Evolutionary conservation across 1,140 invertebrate species (phyloP).

Genomic region (Drosophila virilis): DNA sequence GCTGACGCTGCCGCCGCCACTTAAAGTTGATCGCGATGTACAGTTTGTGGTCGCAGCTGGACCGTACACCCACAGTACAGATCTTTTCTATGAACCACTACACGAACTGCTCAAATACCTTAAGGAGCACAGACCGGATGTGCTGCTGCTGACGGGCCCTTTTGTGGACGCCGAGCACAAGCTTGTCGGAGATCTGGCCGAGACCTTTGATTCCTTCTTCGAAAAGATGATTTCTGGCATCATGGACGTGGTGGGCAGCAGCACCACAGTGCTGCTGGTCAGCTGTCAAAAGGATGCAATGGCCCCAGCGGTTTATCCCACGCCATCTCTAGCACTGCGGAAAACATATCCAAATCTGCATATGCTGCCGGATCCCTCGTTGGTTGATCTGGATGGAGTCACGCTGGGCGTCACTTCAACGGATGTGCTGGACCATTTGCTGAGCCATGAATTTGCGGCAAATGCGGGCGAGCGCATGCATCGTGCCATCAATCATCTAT

Average conservation of each 20-base stretch:
- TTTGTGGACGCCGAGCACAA: conserved; percentile 91
- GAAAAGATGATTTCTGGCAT: conserved; percentile 88
- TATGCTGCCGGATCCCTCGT: conserved; percentile 91
- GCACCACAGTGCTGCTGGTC: conserved; percentile 86
- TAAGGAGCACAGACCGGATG: conserved; percentile 89
- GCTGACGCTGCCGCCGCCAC: conserved; percentile 55
- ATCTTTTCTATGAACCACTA: conserved; percentile 92
- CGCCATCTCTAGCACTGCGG: conserved; percentile 87
- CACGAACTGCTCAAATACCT: conserved; percentile 90
- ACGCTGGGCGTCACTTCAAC: conserved; percentile 91
- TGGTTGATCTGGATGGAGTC: conserved; percentile 91
- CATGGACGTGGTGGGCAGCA: conserved; percentile 85
- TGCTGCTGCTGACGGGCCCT: conserved; percentile 93
- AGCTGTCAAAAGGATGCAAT: conserved; percentile 91
- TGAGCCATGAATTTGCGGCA: conserved; percentile 89
- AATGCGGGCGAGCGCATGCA: conserved; percentile 88
- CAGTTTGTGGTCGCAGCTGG: conserved; percentile 91
- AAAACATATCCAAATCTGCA: conserved; percentile 87
- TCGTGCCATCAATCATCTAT: conserved; percentile 89
- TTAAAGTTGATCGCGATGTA: conserved; percentile 85
- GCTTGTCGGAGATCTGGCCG: conserved; percentile 86
- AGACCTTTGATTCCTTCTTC: conserved; percentile 90
- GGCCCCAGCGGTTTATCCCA: conserved; percentile 92
- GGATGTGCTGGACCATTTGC: conserved; percentile 92
- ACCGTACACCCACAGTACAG: conserved; percentile 91